Evolutionary conservation across 30 jellyfish, hydroid and myxozoan species (phyloP), one percentile per base, ranked within the genome.

Genomic region (Cassiopea andromeda): DNA sequence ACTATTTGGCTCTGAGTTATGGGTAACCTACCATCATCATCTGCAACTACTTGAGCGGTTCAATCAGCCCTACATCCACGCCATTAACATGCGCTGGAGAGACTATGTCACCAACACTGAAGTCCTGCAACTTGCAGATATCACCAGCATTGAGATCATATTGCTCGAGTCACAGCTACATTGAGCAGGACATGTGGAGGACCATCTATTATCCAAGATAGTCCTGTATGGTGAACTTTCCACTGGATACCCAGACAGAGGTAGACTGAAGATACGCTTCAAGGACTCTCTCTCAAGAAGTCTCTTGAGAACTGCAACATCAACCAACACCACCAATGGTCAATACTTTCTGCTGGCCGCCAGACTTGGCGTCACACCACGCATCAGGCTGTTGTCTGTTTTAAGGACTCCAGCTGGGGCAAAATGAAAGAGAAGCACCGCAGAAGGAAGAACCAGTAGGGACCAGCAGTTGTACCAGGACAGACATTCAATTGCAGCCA

Each of bases 131-230:
- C 87, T 4, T 8, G 87, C 43, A 7, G 73, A 16, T 45, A 48
- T 38, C 87, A 47, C 75, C 87, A 78, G 87, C 81, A 78, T 78
- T 44, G 87, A 78, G 75, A 44, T 68, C 83, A 73, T 48, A 68
- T 16, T 73, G 64, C 43, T 66, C 45, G 15, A 66, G 15, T 66
- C 75, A 19, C 83, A 73, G 46, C 67, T 73, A 44, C 83, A 18
- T 16, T 2, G 83, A 68, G 83, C 83, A 73, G 83, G 83, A 68
- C 83, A 73, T 68, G 67, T 73, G 83, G 83, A 73, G 9, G 57
- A 73, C 16, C 57, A 73, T 16, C 83, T 69, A 69, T 44, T 73
- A 19, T 68, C 83, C 60, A 73, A 73, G 83, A 15, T 73, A 3
- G 67, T 44, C 6, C 58, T 73, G 83, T 73, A 73, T 19, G 83